Conservation (phyloP, 2,797 vertebrate genomes). For the Tadarida brasiliensis region DNA sequence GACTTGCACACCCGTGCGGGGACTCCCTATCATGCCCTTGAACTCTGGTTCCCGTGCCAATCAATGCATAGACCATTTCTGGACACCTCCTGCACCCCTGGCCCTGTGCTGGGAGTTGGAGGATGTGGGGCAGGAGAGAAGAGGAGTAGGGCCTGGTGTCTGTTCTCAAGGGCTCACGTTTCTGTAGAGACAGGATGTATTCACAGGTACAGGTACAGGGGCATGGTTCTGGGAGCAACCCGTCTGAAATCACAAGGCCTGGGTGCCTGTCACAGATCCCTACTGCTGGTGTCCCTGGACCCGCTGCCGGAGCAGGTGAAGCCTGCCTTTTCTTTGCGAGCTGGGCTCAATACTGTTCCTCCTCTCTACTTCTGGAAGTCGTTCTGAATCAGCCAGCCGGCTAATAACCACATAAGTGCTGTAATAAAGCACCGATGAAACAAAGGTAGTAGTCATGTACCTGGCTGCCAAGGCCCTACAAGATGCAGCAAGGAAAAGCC, state of each 20-base stretch:
- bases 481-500: neutral
- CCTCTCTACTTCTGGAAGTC: neutral
- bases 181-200: neutral
- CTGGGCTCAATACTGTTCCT: neutral
- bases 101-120: neutral
- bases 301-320: neutral
- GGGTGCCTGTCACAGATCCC: too few species aligned
- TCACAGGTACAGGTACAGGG: neutral
- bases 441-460: neutral
- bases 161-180: neutral
- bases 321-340: neutral
- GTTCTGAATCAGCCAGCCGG: neutral
- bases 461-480: neutral
- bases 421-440: neutral
- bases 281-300: neutral
- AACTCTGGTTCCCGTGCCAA: neutral
- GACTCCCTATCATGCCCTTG: neutral
- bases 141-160: neutral
- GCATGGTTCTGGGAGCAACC: rapidly evolving
- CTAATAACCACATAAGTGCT: neutral
- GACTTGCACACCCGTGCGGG: rapidly evolving
- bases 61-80: neutral
- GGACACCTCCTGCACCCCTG: neutral
- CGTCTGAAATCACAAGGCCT: neutral
- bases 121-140: neutral